phyloP scores from a whole-genome alignment of 2,113 vertebrate species.

The Candoia aspera region DNA sequence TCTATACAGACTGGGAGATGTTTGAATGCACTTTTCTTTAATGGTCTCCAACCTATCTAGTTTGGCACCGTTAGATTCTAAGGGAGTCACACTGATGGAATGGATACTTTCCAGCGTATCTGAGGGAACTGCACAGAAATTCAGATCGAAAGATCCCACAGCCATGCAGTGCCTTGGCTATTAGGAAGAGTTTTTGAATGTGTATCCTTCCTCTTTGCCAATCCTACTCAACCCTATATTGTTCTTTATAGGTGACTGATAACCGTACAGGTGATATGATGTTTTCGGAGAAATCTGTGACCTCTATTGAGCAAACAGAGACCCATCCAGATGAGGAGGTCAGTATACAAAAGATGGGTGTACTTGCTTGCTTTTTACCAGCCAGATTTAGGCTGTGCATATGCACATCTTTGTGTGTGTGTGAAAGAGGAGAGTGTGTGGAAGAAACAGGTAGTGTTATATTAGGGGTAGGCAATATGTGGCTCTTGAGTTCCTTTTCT shows the following conservation, averaged over 20 bases:
- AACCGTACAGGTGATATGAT: conserved; percentile 65
- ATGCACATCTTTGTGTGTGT: background rate
- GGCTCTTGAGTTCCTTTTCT: background rate
- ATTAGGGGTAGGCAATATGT: background rate
- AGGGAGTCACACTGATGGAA: background rate
- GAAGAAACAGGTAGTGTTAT: background rate
- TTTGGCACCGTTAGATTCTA: background rate
- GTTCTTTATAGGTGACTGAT: conserved; percentile 55
- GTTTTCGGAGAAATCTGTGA: conserved; percentile 59
- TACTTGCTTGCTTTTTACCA: background rate
- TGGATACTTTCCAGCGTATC: too few species aligned
- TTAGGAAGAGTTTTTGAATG: background rate
- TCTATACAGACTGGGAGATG: too few species aligned
- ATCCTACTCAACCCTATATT: background rate
- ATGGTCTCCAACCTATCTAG: background rate
- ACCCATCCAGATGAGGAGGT: conserved; percentile 39
- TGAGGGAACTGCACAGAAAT: background rate
- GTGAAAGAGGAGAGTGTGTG: background rate
- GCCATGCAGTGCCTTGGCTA: too few species aligned
- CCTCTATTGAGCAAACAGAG: conserved; percentile 47
- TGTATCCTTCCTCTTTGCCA: background rate
- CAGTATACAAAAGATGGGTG: conserved; percentile 3
- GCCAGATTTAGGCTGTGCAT: background rate
- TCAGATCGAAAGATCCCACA: too few species aligned
- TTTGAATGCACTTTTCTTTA: background rate